phyloP scores from a whole-genome alignment of 2,797 vertebrate genomes.

The Sebastes itinus region DNA sequence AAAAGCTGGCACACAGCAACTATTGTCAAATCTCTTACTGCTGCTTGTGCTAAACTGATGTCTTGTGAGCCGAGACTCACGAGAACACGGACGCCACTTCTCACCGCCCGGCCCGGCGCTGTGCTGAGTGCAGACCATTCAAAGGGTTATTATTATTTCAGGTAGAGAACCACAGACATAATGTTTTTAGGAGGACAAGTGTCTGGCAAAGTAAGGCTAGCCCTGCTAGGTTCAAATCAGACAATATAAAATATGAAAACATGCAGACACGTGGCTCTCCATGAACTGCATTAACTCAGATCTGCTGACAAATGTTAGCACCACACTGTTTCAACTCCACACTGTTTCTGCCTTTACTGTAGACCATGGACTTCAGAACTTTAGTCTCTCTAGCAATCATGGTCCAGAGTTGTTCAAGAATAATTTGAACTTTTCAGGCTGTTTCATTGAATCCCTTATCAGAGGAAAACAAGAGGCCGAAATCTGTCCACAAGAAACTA shows the following conservation, averaged over 20 bases:
- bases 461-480: background rate
- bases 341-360: background rate
- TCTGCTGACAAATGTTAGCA: too few relatives aligned
- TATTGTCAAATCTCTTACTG: slow-evolving; percentile 30
- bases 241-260: slow-evolving; percentile 1
- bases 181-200: background rate
- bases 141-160: slow-evolving; percentile 31
- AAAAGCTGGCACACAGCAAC: slow-evolving; percentile 25
- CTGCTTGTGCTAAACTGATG: slow-evolving; percentile 4
- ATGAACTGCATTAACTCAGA: background rate
- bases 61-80: slow-evolving; percentile 5
- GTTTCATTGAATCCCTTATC: background rate
- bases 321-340: background rate
- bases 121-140: background rate
- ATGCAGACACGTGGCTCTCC: background rate
- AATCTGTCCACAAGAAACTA: background rate
- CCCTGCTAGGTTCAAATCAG: background rate
- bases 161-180: background rate
- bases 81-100: background rate
- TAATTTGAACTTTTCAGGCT: background rate
- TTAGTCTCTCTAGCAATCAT: background rate
- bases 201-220: background rate
- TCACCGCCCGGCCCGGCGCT: background rate
- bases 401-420: background rate
- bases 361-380: background rate